Evolutionary conservation across 2,888 invertebrate genomes (phyloP).

Genomic region (Spodoptera picta): DNA sequence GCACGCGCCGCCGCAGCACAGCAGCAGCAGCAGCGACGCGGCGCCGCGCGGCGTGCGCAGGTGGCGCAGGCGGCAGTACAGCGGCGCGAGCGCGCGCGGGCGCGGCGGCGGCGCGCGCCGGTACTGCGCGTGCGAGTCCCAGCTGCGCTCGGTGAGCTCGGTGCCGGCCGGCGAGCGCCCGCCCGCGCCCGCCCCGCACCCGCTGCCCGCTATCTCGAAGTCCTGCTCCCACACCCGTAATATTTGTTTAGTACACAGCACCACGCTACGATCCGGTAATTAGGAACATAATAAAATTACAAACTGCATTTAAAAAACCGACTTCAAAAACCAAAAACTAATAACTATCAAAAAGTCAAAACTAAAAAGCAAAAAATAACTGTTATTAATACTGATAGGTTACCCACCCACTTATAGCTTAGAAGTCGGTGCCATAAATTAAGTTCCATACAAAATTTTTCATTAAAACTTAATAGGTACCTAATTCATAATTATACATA

Average conservation of each 20-base stretch:
- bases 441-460: no score
- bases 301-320: no score
- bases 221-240: conserved; percentile 68
- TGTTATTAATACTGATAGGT: no score
- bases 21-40: conserved; percentile 63
- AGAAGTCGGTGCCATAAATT: no score
- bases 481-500: no score
- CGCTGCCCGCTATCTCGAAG: conserved; percentile 89
- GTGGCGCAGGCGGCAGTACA: conserved; percentile 80
- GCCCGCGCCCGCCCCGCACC: conserved; percentile 77
- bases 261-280: no score
- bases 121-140: conserved; percentile 88
- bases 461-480: no score
- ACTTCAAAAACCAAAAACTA: no score
- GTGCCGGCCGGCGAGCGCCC: conserved; percentile 84
- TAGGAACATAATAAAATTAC: no score
- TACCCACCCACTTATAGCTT: no score
- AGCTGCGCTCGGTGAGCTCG: conserved; percentile 83
- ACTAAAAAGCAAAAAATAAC: no score
- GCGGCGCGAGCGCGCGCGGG: conserved; percentile 79
- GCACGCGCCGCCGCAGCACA: conserved; percentile 64
- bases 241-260: conserved; percentile 32
- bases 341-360: no score
- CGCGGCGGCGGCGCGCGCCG: conserved; percentile 78
- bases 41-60: conserved; percentile 67